phyloP scores from a whole-genome alignment of 2,113 vertebrate genomes.

The Taurulus bubalis region DNA sequence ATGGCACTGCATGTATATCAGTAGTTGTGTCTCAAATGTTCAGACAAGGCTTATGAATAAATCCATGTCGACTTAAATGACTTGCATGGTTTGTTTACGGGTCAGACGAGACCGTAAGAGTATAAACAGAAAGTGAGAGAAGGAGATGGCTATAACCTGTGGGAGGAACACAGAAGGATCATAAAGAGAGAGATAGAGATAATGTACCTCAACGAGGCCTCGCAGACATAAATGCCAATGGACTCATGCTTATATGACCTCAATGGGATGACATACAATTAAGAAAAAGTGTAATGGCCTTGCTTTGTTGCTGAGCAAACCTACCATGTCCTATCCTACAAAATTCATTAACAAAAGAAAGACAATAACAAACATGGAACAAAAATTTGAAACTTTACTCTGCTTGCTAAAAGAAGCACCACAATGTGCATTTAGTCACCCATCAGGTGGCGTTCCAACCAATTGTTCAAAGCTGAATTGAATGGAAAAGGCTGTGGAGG shows the following conservation, averaged over 20 bases:
- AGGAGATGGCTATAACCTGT: not conserved
- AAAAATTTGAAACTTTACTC: slow-evolving; percentile 32
- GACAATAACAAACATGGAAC: not conserved
- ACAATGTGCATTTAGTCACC: slow-evolving; percentile 52
- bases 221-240: not conserved
- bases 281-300: not conserved
- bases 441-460: slow-evolving; percentile 60
- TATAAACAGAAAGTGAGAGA: not conserved
- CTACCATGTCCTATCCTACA: not conserved
- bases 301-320: not conserved
- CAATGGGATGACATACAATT: slow-evolving; percentile 18
- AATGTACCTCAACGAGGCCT: not conserved
- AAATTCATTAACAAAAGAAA: not conserved
- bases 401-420: slow-evolving; percentile 23
- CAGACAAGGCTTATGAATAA: slow-evolving; percentile 24
- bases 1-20: slow-evolving; percentile 3
- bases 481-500: slow-evolving; percentile 46
- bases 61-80: slow-evolving; percentile 21
- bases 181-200: not conserved
- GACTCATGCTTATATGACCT: not conserved
- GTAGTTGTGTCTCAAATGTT: slow-evolving; percentile 22
- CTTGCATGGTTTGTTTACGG: slow-evolving; percentile 1
- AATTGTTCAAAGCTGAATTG: slow-evolving; percentile 56
- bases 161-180: not conserved
- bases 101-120: slow-evolving; percentile 6